Conservation (phyloP, 2,797 vertebrate species). For the Cynopterus sphinx region DNA sequence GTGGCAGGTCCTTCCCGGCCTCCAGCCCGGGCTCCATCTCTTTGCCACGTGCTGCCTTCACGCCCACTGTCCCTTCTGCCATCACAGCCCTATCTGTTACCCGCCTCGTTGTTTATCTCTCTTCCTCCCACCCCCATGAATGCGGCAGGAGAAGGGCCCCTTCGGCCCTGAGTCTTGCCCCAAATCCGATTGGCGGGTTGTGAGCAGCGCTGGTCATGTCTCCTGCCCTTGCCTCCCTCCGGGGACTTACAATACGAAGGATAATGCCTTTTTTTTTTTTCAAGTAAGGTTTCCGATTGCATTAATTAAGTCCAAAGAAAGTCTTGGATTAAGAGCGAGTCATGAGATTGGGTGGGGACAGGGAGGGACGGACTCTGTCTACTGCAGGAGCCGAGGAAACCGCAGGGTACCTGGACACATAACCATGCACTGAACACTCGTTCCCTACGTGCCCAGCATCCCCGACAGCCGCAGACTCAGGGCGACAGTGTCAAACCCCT, state of each 20-base stretch:
- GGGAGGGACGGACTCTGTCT: not conserved
- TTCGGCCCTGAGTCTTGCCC: not conserved
- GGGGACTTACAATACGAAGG: not conserved
- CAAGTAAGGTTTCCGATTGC: not conserved
- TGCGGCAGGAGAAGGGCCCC: not conserved
- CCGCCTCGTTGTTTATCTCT: not conserved
- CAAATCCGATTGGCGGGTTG: not conserved
- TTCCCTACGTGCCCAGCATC: not conserved
- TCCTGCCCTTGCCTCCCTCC: not conserved
- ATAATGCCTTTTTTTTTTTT: not conserved
- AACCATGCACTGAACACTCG: not conserved
- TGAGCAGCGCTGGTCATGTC: not conserved
- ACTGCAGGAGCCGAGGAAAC: not conserved
- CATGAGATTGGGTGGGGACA: not conserved
- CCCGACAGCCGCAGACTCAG: not conserved
- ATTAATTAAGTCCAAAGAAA: conserved; percentile 9
- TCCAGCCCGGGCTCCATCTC: not conserved
- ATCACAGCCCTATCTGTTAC: not conserved
- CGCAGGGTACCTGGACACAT: not conserved
- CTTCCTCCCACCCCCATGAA: not conserved
- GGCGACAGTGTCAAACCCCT: not conserved
- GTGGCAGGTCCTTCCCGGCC: not conserved
- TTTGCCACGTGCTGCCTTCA: not conserved
- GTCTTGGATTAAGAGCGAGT: not conserved
- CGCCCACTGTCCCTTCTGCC: not conserved